Base-by-base conservation (phyloP, 2,113 vertebrate species). In the Neolamprologus fasciatus region DNA sequence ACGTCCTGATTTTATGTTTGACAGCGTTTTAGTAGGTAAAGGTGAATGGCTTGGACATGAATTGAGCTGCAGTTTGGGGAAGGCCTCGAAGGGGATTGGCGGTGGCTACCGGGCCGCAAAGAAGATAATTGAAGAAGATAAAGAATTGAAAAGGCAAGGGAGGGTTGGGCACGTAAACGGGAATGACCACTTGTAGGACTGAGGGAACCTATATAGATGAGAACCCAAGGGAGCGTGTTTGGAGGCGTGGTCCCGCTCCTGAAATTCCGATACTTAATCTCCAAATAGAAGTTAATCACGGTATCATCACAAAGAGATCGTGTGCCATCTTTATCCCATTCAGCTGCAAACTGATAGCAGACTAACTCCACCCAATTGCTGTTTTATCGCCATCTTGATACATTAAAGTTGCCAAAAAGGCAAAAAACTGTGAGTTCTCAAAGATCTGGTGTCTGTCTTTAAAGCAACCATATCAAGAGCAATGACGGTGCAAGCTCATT, bases 21-120 rank as follows among this genome's bases (percentile, higher is more conserved):
- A 35, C 6, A 63, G 58, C 0, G 1, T 63, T 63, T 63, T 63
- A 63, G 58, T 63, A 35, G 58, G 16, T 4, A 63, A 63, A 35
- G 9, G 31, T n/a, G 31, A 19, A 63, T 6, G 31, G 6, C 58
- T 35, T 35, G 58, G 58, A 35, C 9, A 63, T 35, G 31, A 63
- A 63, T 63, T 63, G 58, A 35, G 58, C 31, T 63, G 58, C 31
- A 35, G 28, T 63, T 19, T 63, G 31, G 16, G 58, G 3, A 35
- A 63, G 9, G 58, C 16, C 16, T 33, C 4, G 16, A 63, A 63
- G 4, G 16, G 9, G 16, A 63, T 7, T 63, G 31, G 58, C 9
- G 4, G 58, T 0, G 31, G 31, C 17, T 63, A 35, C 58, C 17
- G 6, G 31, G 31, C 58, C 0, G 3, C 5, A 0, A 61, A 33